phyloP scores from a whole-genome alignment of 2,888 invertebrate genomes.

The Athripsodes cinereus region DNA sequence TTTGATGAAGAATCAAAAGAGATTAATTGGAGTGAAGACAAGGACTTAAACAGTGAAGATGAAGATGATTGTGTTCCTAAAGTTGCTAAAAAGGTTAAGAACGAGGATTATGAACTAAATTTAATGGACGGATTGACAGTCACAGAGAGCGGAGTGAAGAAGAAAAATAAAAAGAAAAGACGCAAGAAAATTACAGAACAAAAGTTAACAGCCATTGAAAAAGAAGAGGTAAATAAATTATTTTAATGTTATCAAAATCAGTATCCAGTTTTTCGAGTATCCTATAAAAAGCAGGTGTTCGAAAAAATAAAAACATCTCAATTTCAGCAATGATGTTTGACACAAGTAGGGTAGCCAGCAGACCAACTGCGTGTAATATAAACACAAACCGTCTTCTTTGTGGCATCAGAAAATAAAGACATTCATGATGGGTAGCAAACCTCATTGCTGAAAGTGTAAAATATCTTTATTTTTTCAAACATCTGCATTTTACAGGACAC shows the following conservation, averaged over 20 bases:
- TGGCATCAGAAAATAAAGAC: no score
- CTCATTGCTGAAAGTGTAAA: no score
- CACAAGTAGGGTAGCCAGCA: no score
- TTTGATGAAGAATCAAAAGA: neutral
- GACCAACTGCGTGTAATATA: no score
- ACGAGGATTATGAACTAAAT: conserved; percentile 32
- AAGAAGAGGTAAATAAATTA: conserved; percentile 38
- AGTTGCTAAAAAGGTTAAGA: conserved; percentile 18
- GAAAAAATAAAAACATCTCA: no score
- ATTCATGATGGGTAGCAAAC: no score
- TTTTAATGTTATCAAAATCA: neutral
- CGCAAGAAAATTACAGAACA: conserved; percentile 42
- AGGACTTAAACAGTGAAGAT: neutral
- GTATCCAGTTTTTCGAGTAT: neutral
- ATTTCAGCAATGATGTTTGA: no score
- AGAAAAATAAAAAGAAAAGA: conserved; percentile 38
- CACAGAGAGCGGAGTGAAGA: conserved; percentile 36
- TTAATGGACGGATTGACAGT: conserved; percentile 44
- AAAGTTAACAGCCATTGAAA: conserved; percentile 45
- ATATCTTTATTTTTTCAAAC: no score
- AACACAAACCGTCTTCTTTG: no score
- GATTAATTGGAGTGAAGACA: neutral
- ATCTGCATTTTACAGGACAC: no score
- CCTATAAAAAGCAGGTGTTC: neutral
- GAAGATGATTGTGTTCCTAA: conserved; percentile 16